Evolutionary conservation across 2,888 invertebrate species (phyloP).

Genomic region (Ctena decussata): DNA sequence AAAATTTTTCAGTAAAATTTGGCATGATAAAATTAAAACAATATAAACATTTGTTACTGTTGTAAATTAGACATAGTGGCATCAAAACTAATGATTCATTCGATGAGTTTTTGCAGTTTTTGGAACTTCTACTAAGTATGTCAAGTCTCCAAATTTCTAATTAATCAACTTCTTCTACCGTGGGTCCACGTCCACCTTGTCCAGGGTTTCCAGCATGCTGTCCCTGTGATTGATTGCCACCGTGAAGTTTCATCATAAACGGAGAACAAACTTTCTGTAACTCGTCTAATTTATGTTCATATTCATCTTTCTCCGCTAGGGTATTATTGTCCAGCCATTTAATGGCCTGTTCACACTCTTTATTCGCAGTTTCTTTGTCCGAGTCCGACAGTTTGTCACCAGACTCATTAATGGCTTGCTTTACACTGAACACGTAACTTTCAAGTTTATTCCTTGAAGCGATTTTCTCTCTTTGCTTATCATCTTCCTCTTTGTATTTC

Average conservation of each 20-base stretch:
- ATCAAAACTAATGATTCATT: no score
- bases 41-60: no score
- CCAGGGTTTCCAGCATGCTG: slow-evolving; percentile 66
- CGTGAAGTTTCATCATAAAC: slow-evolving; percentile 89
- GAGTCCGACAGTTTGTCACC: slow-evolving; percentile 88
- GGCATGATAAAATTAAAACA: no score
- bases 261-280: slow-evolving; percentile 92
- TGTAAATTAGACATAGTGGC: no score
- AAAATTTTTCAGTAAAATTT: no score
- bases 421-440: slow-evolving; percentile 85
- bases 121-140: no score
- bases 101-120: no score
- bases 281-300: slow-evolving; percentile 92
- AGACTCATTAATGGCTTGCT: slow-evolving; percentile 89
- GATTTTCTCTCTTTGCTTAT: slow-evolving; percentile 81
- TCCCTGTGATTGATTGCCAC: no score
- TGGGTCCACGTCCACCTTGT: slow-evolving; percentile 86
- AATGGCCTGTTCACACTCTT: slow-evolving; percentile 88
- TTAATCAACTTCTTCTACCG: slow-evolving; percentile 89
- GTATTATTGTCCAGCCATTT: slow-evolving; percentile 94
- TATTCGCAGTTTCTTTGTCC: slow-evolving; percentile 91
- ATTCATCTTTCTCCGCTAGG: slow-evolving; percentile 91
- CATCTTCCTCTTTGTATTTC: slow-evolving; percentile 83
- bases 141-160: no score
- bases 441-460: slow-evolving; percentile 81